These are phyloP conservation scores for Athripsodes cinereus DNA, from an alignment of 2,888 invertebrate genomes.

Conservation along the genomic window DNA sequence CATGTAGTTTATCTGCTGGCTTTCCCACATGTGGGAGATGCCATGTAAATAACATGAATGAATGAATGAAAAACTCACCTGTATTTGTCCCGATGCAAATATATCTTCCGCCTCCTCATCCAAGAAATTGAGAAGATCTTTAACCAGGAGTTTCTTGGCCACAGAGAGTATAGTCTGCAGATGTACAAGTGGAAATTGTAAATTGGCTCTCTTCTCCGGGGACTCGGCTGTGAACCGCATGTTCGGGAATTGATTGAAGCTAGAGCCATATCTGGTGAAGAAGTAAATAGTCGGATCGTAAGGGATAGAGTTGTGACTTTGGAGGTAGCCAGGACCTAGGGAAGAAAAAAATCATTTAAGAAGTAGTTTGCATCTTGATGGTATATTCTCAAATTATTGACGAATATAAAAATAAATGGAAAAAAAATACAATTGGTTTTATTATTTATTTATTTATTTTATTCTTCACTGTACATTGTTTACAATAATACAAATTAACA, in stretches of 20 bases:
- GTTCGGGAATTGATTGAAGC: constrained; percentile 84
- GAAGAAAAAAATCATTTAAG: constrained; percentile 34
- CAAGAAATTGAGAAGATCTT: constrained; percentile 72
- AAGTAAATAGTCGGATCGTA: constrained; percentile 82
- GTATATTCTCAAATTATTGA: too few relatives aligned
- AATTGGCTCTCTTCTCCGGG: constrained; percentile 57
- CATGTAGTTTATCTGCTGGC: too few relatives aligned
- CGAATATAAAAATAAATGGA: too few relatives aligned
- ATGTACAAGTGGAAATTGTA: constrained; percentile 71
- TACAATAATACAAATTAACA: too few relatives aligned
- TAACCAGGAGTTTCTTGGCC: constrained; percentile 79
- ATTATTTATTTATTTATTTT: too few relatives aligned
- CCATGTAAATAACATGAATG: too few relatives aligned
- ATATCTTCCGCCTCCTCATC: constrained; percentile 82
- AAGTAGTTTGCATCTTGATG: background rate
- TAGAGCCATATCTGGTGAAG: constrained; percentile 88
- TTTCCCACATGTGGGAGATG: too few relatives aligned
- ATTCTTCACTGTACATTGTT: too few relatives aligned
- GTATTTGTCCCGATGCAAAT: constrained; percentile 62
- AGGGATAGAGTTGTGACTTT: constrained; percentile 60
- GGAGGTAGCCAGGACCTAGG: constrained; percentile 43
- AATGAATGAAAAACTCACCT: too few relatives aligned
- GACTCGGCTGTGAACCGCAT: constrained; percentile 67
- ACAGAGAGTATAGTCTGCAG: constrained; percentile 71
- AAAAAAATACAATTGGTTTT: too few relatives aligned